Conservation (phyloP, 2,888 invertebrate genomes). For the Agelastica alni region DNA sequence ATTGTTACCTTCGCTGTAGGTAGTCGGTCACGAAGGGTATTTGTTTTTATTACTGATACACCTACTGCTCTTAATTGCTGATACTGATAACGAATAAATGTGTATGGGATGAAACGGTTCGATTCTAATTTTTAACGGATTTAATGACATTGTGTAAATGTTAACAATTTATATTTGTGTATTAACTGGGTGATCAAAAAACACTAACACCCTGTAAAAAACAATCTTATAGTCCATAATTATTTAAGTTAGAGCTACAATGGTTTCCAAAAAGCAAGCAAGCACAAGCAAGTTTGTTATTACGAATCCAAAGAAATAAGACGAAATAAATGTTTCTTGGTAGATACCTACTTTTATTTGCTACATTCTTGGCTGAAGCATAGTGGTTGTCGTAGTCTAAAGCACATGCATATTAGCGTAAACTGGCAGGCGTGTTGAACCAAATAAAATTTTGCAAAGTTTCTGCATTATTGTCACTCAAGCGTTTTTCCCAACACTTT, state of each 20-base stretch:
- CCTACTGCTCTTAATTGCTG: slow-evolving; percentile 12
- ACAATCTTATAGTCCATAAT: no score
- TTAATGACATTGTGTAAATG: neutral
- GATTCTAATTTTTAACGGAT: neutral
- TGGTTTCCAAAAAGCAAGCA: no score
- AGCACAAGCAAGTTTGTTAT: no score
- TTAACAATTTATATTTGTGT: neutral
- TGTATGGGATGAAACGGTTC: neutral
- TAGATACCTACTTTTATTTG: no score
- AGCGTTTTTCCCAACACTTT: slow-evolving; percentile 15
- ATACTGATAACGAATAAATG: neutral
- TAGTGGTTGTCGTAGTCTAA: no score
- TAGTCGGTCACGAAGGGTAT: slow-evolving; percentile 39
- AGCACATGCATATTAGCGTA: no score
- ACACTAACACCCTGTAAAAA: no score
- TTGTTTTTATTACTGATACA: slow-evolving; percentile 32
- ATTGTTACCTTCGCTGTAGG: slow-evolving; percentile 34
- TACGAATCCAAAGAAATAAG: no score
- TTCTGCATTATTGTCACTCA: slow-evolving; percentile 1
- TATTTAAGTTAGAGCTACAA: no score
- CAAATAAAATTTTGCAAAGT: slow-evolving; percentile 10
- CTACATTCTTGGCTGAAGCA: no score
- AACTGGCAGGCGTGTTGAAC: neutral
- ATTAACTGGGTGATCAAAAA: neutral
- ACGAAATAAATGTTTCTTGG: no score